Evolutionary conservation across 2,888 invertebrate species (phyloP).

Genomic region (Physocephala rufipes): DNA sequence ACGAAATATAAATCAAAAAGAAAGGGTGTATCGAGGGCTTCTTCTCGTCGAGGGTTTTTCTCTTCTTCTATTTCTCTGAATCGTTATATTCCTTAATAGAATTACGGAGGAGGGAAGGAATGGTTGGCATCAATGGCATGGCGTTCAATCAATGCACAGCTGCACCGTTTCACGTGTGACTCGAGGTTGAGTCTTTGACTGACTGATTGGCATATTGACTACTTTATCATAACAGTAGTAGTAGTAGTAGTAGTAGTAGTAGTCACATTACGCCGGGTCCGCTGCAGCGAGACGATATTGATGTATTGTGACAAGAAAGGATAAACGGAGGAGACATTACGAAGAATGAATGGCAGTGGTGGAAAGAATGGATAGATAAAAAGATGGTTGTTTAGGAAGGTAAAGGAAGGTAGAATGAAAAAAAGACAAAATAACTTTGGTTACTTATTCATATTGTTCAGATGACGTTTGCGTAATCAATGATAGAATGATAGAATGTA

Average conservation of each 20-base stretch:
- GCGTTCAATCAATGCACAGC: not conserved
- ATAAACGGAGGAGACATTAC: too few species aligned
- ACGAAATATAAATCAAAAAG: not conserved
- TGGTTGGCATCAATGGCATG: constrained; percentile 2
- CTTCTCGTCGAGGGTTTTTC: not conserved
- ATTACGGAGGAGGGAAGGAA: not conserved
- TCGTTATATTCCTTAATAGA: not conserved
- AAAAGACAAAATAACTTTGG: too few species aligned
- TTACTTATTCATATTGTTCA: too few species aligned
- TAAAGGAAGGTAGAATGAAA: not conserved
- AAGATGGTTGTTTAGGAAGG: not conserved
- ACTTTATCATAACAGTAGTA: too few species aligned
- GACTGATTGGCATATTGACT: not conserved
- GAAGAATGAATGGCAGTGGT: too few species aligned
- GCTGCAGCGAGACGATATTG: too few species aligned
- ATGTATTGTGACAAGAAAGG: too few species aligned
- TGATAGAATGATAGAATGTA: not conserved
- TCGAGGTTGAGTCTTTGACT: not conserved
- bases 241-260: too few species aligned
- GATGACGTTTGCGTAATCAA: not conserved
- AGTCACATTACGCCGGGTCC: too few species aligned
- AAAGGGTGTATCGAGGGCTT: not conserved
- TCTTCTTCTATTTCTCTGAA: not conserved
- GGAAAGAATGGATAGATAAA: too few species aligned
- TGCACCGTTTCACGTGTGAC: not conserved